Base-by-base conservation (phyloP, 2,797 vertebrate species). In the Acipenser oxyrinchus region DNA sequence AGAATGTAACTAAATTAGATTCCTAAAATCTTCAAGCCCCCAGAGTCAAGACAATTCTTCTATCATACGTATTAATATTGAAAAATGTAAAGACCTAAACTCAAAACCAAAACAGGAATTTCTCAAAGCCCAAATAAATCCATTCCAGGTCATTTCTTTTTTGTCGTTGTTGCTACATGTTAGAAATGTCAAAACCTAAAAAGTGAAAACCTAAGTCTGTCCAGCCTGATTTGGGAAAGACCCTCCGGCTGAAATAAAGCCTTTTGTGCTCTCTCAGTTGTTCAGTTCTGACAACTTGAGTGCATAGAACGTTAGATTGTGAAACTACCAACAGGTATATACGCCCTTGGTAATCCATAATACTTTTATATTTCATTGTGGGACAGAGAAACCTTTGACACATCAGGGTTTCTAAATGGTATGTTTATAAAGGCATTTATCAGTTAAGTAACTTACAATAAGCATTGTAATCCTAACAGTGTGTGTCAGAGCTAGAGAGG, bases 241-340 rank as follows among this genome's bases (percentile, higher is more conserved):
- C 55, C 51, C 55, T 12, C 6, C 8, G 13, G 55, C 55, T 12
- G 13, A 58, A 58, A 58, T 58, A 58, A 6, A 58, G 8, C 55
- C 55, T 58, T 58, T 6, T 10, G 55, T n/a, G 11, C 13, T 58
- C 55, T 58, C 55, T 58, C 13, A 58, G 10, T 58, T n/a, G 13
- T 58, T 58, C 55, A 58, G 6, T 58, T 58, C 55, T 58, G 55
- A 58, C 55, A 58, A 58, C 8, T 58, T 58, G 55, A 58, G 55
- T 12, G 1, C 55, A 58, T 10, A 58, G 55, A 58, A 58, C 55
- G 6, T 58, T 8, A 58, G 13, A 58, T 10, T 58, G 55, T 10
- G 55, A 58, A 58, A 58, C 13, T 58, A n/a, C 55, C 55, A 58
- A 58, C 55, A 58, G 55, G 55, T 58, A 58, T 58, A 58, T 2